Evolutionary conservation across 2,888 invertebrate genomes (phyloP).

Genomic region (Ferrisia virgata): DNA sequence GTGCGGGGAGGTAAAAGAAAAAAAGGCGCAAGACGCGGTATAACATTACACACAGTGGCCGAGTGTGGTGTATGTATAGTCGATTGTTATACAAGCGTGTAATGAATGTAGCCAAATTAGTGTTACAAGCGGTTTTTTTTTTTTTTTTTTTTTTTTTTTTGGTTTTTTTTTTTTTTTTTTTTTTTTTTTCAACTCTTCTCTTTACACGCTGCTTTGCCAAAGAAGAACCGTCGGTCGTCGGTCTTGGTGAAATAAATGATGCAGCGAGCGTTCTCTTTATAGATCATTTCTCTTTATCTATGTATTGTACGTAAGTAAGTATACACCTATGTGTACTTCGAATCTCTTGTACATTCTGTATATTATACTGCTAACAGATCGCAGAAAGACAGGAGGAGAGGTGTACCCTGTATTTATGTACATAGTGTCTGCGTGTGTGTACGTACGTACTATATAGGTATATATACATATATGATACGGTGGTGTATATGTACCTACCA

Average conservation of each 20-base stretch:
- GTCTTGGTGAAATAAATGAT: constrained; percentile 41
- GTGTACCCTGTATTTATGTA: too few species aligned
- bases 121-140: constrained; percentile 19
- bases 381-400: too few species aligned
- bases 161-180: background rate
- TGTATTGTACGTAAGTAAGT: background rate
- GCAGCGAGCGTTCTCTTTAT: constrained; percentile 40
- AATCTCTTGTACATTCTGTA: too few species aligned
- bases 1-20: background rate
- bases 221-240: constrained; percentile 36
- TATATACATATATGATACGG: background rate
- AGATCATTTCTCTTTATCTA: constrained; percentile 25
- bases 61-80: background rate
- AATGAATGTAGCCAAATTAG: constrained; percentile 44
- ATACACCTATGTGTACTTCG: background rate
- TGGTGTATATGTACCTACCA: background rate
- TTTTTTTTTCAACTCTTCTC: too few species aligned
- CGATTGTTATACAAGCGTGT: constrained; percentile 38
- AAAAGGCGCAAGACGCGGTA: background rate
- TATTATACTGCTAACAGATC: background rate
- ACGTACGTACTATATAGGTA: too few species aligned
- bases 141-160: background rate
- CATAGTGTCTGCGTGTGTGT: too few species aligned
- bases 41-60: constrained; percentile 18
- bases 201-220: background rate